phyloP scores from a whole-genome alignment of 1,140 invertebrate species.

The Alviniconcha marisindica region DNA sequence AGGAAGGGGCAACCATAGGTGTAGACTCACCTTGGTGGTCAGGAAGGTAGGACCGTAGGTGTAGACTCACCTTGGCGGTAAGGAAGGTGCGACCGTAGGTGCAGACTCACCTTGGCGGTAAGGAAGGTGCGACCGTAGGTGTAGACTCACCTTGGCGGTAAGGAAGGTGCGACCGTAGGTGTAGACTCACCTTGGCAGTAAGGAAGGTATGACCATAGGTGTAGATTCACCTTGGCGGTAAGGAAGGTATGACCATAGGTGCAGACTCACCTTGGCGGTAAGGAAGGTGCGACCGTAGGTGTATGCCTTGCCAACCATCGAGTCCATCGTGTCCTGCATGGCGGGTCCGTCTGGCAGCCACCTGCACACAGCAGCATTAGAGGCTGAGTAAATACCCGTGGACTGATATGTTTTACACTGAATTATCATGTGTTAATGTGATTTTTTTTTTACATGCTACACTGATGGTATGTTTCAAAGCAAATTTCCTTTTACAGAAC shows the following conservation, averaged over 20 bases:
- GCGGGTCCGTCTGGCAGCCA: conserved; percentile 69
- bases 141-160: no score
- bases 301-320: conserved; percentile 94
- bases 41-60: no score
- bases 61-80: conserved; percentile 85
- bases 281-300: conserved; percentile 91
- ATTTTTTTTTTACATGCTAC: background rate
- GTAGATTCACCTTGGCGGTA: conserved; percentile 87
- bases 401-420: no score
- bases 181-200: conserved; percentile 85
- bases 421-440: no score
- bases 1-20: no score
- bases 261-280: conserved; percentile 83
- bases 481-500: no score
- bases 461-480: no score
- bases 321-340: conserved; percentile 84
- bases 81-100: conserved; percentile 91
- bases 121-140: no score
- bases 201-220: conserved; percentile 91
- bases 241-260: conserved; percentile 91
- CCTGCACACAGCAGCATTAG: conserved; percentile 43
- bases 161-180: no score
- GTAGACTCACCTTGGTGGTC: no score
- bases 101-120: no score
- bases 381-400: no score